Percentiles rank a stretch among this genome's conserved stretches.
phyloP scores from a whole-genome alignment of 1,140 invertebrate genomes.

The Rhizoglyphus robini region DNA sequence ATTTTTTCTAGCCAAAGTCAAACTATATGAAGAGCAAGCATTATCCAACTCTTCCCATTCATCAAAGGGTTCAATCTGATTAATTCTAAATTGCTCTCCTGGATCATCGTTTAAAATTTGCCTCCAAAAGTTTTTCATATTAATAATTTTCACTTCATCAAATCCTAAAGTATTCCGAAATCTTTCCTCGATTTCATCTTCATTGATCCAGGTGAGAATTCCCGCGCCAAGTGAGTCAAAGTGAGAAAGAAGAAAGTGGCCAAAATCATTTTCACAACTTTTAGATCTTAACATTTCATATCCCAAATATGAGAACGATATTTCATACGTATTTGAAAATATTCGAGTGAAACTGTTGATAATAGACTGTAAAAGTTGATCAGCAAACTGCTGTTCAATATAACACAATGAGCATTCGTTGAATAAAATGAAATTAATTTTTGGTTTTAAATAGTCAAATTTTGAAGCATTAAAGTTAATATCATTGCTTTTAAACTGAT shows the following conservation, averaged over 20 bases:
- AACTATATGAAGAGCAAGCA: not conserved
- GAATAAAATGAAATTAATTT: constrained; percentile 4
- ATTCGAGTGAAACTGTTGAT: not conserved
- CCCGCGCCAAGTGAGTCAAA: not conserved
- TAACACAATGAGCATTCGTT: constrained; percentile 17
- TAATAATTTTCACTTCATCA: constrained; percentile 3
- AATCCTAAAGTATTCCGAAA: constrained; percentile 2
- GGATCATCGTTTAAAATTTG: not conserved
- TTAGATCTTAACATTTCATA: constrained; percentile 1
- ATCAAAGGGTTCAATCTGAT: constrained; percentile 7
- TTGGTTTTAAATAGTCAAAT: not conserved
- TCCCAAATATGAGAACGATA: not conserved
- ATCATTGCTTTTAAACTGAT: too few species aligned
- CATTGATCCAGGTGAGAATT: constrained; percentile 6
- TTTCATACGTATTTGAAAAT: not conserved
- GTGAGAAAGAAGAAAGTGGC: not conserved
- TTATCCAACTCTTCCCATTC: constrained; percentile 16
- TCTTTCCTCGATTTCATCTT: not conserved
- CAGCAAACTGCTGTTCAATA: not conserved
- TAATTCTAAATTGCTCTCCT: not conserved
- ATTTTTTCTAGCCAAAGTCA: constrained; percentile 1
- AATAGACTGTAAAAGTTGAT: not conserved
- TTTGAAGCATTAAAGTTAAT: not conserved
- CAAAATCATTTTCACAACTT: not conserved
- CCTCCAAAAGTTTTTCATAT: constrained; percentile 8